Evolutionary conservation across 1,140 invertebrate species (phyloP), one percentile per base, ranked within the genome.

Genomic region (Nasonia longicornis): DNA sequence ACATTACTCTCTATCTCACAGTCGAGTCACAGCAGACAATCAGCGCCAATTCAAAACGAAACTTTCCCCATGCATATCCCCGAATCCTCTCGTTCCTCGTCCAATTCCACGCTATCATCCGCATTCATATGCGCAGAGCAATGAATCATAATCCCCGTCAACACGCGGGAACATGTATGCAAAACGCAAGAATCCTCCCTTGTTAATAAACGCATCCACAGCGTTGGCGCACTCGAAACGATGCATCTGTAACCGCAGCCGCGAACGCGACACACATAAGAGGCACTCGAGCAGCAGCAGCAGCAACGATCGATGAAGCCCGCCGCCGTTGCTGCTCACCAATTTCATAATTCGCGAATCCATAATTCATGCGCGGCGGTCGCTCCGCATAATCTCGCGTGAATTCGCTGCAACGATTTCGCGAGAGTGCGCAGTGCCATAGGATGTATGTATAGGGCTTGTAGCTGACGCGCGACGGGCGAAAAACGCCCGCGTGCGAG

Each of bases 341-440:
- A 87, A 87, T 89, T 88, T 88, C 86, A 88, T 87, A 87, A 88
- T 89, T 88, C 85, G 86, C 87, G 86, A 87, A 89, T 89, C 86
- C 87, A 88, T 89, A 88, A 89, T 89, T 89, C 86, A 86, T 87
- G 83, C 45, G 38, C 45, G 38, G 66, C 22, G 16, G 64, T 67
- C 64, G 64, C 8, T 11, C 22, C 64, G 29, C 64, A 67, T 67
- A 67, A 67, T 67, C 26, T 58, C 52, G 6, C 52, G 64, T n/a
- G 64, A 67, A 67, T 67, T 31, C 4, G 26, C 64, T 29, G 64
- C 64, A 26, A 67, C 64, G 64, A 67, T 67, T 67, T 31, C 26
- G 64, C 16, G 64, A 31, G 10, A 66, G 29, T 67, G 64, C 22
- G 29, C 26, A 16, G 10, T 42, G 31, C 31, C 31, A 35, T 1